These are phyloP conservation scores for Ceuthmochares aereus DNA, from an alignment of 2,113 vertebrate species.

Conservation along the genomic window DNA sequence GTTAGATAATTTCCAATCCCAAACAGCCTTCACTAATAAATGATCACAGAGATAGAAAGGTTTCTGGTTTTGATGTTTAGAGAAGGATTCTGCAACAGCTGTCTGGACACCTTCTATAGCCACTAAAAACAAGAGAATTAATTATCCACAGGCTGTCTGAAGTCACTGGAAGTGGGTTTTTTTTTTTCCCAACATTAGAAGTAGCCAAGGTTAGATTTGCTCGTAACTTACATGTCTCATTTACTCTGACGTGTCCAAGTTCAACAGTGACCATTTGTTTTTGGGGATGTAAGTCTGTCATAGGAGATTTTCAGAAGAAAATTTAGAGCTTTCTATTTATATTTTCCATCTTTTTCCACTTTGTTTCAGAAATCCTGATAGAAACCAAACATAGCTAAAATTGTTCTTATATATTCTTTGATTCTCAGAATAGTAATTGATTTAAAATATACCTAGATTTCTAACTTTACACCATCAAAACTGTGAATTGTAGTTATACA, in stretches of 20 bases:
- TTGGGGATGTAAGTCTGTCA: accelerated
- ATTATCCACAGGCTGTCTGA: neutral
- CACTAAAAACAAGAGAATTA: neutral
- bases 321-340: neutral
- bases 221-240: neutral
- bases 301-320: neutral
- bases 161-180: neutral
- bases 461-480: neutral
- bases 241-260: neutral
- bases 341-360: accelerated
- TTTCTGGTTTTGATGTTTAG: neutral
- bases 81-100: neutral
- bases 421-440: neutral
- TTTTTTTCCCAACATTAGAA: neutral
- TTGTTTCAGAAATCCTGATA: neutral
- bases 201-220: neutral
- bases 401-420: neutral
- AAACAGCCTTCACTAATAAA: neutral
- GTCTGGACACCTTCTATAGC: neutral
- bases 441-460: neutral
- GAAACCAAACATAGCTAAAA: neutral
- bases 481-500: neutral
- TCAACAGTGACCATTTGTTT: neutral
- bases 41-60: neutral
- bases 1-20: conserved; percentile 47